A percentile compares a stretch with the other conserved stretches of the same genome.
Evolutionary conservation across 2,113 vertebrate species (phyloP).

Genomic region (Brachyhypopomus occidentalis): DNA sequence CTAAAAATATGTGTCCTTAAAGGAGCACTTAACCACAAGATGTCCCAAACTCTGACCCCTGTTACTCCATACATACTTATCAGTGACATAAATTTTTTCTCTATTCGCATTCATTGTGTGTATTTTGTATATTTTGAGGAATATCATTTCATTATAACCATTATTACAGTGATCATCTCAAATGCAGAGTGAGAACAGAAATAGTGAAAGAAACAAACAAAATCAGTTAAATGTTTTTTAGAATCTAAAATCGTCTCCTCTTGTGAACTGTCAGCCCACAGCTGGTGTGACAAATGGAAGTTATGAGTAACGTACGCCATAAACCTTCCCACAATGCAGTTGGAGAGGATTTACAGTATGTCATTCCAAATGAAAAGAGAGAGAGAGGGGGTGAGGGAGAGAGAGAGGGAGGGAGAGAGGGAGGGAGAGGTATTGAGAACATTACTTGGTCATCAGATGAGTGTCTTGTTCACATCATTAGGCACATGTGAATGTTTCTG

Average conservation of each 20-base stretch:
- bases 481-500: not conserved
- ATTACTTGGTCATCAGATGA: constrained; percentile 15
- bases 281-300: not conserved
- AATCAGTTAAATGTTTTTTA: not conserved
- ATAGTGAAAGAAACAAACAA: too few relatives aligned
- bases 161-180: not conserved
- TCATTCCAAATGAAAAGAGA: constrained; percentile 43
- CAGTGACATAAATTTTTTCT: too few relatives aligned
- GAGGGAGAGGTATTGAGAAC: constrained; percentile 1
- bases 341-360: constrained; percentile 26
- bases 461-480: not conserved
- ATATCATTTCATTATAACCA: not conserved
- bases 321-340: constrained; percentile 25
- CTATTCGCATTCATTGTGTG: too few relatives aligned
- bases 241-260: constrained; percentile 22
- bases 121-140: not conserved
- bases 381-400: not conserved
- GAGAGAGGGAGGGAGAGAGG: constrained; percentile 4
- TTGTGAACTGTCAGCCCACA: constrained; percentile 14
- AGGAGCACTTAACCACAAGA: too few relatives aligned
- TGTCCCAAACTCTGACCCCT: too few relatives aligned
- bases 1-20: too few relatives aligned
- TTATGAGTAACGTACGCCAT: constrained; percentile 28
- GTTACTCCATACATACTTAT: too few relatives aligned
- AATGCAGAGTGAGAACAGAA: not conserved